Base-by-base conservation (phyloP, 2,888 invertebrate species). In the Spatulosminthurus flaviceps region DNA sequence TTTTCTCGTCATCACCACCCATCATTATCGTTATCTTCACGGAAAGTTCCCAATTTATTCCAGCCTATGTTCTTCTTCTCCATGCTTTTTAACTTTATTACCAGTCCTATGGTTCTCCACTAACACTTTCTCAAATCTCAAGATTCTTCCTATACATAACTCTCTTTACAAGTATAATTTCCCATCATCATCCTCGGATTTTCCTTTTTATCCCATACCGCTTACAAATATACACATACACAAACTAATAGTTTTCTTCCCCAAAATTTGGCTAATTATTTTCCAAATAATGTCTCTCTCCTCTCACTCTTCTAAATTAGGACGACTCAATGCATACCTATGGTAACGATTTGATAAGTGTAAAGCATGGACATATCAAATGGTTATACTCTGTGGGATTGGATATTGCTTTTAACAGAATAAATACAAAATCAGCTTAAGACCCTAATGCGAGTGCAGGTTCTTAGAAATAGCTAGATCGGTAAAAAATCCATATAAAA, bases 11-110 rank as follows among this genome's bases (percentile, higher is more conserved):
- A 70, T 70, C 70, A 70, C 70, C 42, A 42, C 67, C 19, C 43
- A 76, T 76, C 67, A 67, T 76, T 76, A 76, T 67, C 75, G 26
- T 67, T 67, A 67, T 76, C 43, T 76, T 66, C 76, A 76, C 67
- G 28, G 26, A 67, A 67, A 67, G 76, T 67, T 76, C 67, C 66
- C 64, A 73, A 60, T 73, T 73, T 73, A 73, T 73, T 73, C 73
- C 73, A 42, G 70, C 11, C 70, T 41, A 26, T n/a, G n/a, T n/a
- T n/a, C n/a, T n/a, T n/a, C n/a, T 28, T 74, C 64, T 64, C 64
- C 73, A 61, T 74, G 73, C 73, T 74, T 74, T 74, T 29, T 26
- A 60, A 74, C 28, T 74, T 74, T 71, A 71, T 71, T 71, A 71
- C 70, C 70, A 71, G n/a, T 19, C 7, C 42, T 66, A 66, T 71